Evolutionary conservation across 2,888 invertebrate genomes (phyloP).

Genomic region (Calephelis perditalis): DNA sequence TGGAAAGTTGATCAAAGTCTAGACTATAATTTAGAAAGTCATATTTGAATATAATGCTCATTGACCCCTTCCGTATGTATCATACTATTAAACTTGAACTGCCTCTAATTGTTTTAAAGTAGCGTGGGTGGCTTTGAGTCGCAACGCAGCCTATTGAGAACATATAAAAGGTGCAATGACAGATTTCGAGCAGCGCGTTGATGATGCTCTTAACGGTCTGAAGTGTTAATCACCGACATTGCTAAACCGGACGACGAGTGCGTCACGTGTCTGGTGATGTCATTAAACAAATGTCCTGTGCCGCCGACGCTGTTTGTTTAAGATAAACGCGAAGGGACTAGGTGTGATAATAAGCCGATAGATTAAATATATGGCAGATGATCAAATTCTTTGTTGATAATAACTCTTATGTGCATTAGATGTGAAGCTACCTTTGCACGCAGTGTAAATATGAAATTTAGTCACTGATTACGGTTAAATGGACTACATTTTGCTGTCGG

Average conservation of each 20-base stretch:
- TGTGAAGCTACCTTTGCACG: not conserved
- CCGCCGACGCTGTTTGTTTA: not conserved
- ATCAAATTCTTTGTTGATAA: too few relatives aligned
- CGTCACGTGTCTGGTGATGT: conserved; percentile 34
- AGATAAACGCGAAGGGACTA: conserved; percentile 3
- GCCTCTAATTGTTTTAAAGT: conserved; percentile 5
- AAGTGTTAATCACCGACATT: conserved; percentile 28
- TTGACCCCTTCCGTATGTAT: not conserved
- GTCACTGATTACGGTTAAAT: not conserved
- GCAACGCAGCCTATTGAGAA: not conserved
- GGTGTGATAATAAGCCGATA: not conserved
- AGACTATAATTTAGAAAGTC: too few relatives aligned
- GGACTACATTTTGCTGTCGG: not conserved
- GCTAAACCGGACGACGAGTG: conserved; percentile 14
- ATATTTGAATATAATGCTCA: not conserved
- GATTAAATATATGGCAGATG: too few relatives aligned
- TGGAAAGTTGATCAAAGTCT: too few relatives aligned
- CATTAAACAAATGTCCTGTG: conserved; percentile 22
- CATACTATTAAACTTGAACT: not conserved
- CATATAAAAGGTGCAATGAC: not conserved
- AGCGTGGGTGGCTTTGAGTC: not conserved
- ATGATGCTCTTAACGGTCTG: conserved; percentile 25
- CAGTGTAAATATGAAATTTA: too few relatives aligned
- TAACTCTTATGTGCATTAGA: not conserved
- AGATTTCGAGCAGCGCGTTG: not conserved